Conservation (phyloP, 2,888 invertebrate species). For the Melieria crassipennis region DNA sequence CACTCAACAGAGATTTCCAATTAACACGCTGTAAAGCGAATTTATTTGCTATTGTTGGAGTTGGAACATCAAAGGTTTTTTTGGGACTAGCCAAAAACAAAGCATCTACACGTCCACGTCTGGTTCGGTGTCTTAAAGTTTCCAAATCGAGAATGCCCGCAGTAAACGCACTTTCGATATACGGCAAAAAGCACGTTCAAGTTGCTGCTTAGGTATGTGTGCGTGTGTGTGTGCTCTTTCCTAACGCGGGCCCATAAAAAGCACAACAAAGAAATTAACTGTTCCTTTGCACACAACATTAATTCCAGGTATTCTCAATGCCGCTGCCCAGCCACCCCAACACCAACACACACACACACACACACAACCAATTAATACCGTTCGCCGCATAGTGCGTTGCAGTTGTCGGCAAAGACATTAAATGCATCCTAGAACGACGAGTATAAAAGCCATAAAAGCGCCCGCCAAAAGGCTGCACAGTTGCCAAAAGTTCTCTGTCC, state of each 20-base stretch:
- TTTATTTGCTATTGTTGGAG: too few species aligned
- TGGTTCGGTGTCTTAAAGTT: too few species aligned
- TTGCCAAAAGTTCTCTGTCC: not conserved
- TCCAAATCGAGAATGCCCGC: not conserved
- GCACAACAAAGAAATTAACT: conserved; percentile 22
- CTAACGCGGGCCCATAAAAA: not conserved
- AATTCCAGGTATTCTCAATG: conserved; percentile 47
- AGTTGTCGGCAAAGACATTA: conserved; percentile 30
- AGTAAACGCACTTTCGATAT: not conserved
- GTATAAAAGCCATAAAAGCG: conserved; percentile 16
- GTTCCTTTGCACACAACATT: conserved; percentile 53
- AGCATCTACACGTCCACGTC: too few species aligned
- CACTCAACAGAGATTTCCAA: too few species aligned
- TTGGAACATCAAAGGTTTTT: too few species aligned
- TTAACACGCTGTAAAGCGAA: too few species aligned
- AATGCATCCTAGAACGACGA: conserved; percentile 19
- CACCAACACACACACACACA: not conserved
- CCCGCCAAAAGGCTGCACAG: not conserved
- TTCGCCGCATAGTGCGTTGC: conserved; percentile 8
- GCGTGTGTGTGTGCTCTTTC: not conserved
- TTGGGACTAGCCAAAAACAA: too few species aligned
- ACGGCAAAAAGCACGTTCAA: not conserved
- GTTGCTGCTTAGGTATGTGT: not conserved
- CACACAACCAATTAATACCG: not conserved
- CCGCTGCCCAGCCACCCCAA: not conserved